phyloP scores from a whole-genome alignment of 1,140 invertebrate species.

The Andricus grossulariae region DNA sequence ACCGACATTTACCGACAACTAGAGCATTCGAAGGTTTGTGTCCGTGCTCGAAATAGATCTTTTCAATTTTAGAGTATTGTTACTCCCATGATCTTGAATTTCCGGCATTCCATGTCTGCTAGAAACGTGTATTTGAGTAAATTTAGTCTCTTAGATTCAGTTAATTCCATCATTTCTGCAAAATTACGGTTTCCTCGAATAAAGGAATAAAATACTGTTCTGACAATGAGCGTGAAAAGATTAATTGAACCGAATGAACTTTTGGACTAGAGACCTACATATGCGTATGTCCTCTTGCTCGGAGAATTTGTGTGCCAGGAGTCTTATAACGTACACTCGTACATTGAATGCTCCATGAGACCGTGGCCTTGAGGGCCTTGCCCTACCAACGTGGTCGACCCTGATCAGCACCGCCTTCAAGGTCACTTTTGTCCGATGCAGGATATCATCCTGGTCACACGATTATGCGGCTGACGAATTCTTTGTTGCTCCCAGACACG shows the following conservation, averaged over 20 bases:
- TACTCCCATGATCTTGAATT: too few relatives aligned
- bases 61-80: too few relatives aligned
- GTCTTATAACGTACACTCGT: conserved; percentile 12
- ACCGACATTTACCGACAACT: too few relatives aligned
- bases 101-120: too few relatives aligned
- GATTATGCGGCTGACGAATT: conserved; percentile 28
- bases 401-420: conserved; percentile 56
- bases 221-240: conserved; percentile 4
- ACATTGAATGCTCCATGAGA: background rate
- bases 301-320: background rate
- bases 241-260: conserved; percentile 22
- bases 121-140: too few relatives aligned
- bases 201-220: background rate
- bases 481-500: conserved; percentile 33
- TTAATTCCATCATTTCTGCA: background rate
- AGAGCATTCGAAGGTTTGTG: too few relatives aligned
- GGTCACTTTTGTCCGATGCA: conserved; percentile 56
- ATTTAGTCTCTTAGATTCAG: too few relatives aligned
- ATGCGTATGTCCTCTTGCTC: background rate
- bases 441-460: conserved; percentile 44
- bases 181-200: conserved; percentile 13
- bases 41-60: too few relatives aligned
- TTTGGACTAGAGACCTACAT: conserved; percentile 27
- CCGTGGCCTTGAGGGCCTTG: conserved; percentile 61
- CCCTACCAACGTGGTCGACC: conserved; percentile 56